A percentile compares a stretch with the other conserved stretches of the same genome.
phyloP scores from a whole-genome alignment of 2,797 vertebrate species.

The Ateles fusciceps region DNA sequence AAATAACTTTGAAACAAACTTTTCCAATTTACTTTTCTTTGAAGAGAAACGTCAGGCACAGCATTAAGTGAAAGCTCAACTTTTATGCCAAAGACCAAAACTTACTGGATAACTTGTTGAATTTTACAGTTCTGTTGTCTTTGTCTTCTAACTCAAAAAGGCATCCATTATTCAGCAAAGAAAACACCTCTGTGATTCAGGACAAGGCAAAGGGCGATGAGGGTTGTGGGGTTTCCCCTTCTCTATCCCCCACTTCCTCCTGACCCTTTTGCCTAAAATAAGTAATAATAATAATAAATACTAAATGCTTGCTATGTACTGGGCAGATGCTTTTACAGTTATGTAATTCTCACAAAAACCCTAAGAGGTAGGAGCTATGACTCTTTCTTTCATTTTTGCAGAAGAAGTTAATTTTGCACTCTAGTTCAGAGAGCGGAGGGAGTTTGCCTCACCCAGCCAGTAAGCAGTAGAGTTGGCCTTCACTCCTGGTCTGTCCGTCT shows the following conservation, averaged over 20 bases:
- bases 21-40: constrained; percentile 34
- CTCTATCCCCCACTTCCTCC: neutral
- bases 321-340: neutral
- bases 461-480: neutral
- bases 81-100: constrained; percentile 34
- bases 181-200: neutral
- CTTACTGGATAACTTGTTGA: constrained; percentile 10
- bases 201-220: neutral
- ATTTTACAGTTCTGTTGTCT: neutral
- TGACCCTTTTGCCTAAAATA: neutral
- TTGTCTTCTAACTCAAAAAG: neutral
- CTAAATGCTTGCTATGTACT: neutral
- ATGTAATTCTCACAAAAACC: neutral
- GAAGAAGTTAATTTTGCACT: neutral
- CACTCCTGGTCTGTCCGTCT: neutral
- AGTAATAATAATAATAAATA: neutral
- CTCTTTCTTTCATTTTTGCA: neutral
- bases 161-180: neutral
- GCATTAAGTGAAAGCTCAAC: constrained; percentile 38
- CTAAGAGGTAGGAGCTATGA: neutral
- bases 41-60: constrained; percentile 26
- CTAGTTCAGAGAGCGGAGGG: neutral
- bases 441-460: neutral
- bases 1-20: constrained; percentile 46
- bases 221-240: neutral